phyloP scores from a whole-genome alignment of 1,140 invertebrate species.

The Bombus picipes region DNA sequence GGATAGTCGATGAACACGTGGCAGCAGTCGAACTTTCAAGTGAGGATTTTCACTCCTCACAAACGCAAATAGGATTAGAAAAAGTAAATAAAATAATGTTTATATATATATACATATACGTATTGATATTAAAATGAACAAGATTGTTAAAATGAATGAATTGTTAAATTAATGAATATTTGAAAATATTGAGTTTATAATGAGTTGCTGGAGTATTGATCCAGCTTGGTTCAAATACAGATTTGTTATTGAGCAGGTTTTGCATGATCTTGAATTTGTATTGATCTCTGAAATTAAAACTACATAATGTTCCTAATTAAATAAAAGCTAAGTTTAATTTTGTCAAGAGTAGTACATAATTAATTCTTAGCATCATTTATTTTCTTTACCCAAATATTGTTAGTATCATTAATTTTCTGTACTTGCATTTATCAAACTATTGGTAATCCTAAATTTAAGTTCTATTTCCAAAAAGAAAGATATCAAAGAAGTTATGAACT shows the following conservation, averaged over 20 bases:
- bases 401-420: no score
- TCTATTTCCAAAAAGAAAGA: no score
- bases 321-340: no score
- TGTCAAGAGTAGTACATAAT: no score
- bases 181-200: neutral
- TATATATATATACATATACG: neutral
- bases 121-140: neutral
- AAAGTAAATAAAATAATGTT: neutral
- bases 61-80: neutral
- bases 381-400: no score
- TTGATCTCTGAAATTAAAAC: neutral
- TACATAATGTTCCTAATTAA: neutral
- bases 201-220: constrained; percentile 1
- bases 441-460: no score
- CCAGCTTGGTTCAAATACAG: neutral
- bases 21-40: constrained; percentile 20
- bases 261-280: neutral
- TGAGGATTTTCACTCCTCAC: constrained; percentile 8
- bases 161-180: neutral
- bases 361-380: no score
- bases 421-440: no score
- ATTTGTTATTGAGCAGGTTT: neutral
- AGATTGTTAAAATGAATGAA: neutral
- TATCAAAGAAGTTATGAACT: no score
- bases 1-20: constrained; percentile 57